phyloP scores from a whole-genome alignment of 2,888 invertebrate genomes.

The Cerastoderma edule region DNA sequence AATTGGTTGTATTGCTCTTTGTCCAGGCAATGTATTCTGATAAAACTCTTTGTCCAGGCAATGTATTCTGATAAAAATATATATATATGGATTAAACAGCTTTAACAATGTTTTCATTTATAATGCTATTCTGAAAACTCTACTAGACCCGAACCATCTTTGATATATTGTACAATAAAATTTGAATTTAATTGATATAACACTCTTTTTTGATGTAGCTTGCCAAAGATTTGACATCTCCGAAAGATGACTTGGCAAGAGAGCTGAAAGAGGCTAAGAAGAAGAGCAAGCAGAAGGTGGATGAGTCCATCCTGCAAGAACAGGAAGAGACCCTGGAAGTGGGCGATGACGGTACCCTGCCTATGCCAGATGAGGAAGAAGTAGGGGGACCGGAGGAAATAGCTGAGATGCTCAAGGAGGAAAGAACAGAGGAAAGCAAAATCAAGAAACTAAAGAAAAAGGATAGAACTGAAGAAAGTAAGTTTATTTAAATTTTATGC shows the following conservation, averaged over 20 bases:
- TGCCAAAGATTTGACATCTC: constrained; percentile 70
- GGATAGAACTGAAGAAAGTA: constrained; percentile 62
- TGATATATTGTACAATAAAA: too few relatives aligned
- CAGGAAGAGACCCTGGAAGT: constrained; percentile 57
- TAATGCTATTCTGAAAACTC: too few relatives aligned
- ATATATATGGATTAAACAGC: too few relatives aligned
- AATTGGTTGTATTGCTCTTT: too few relatives aligned
- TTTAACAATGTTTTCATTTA: too few relatives aligned
- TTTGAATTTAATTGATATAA: too few relatives aligned
- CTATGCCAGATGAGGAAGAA: constrained; percentile 69
- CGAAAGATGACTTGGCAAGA: constrained; percentile 76
- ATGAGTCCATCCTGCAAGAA: constrained; percentile 70
- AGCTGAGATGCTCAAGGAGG: constrained; percentile 41
- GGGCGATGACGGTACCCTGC: constrained; percentile 70
- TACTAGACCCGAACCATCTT: too few relatives aligned
- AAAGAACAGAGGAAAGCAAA: constrained; percentile 10
- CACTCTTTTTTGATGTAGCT: constrained; percentile 67
- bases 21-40: too few relatives aligned
- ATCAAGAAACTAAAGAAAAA: constrained; percentile 55
- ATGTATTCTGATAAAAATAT: too few relatives aligned
- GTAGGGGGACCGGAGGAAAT: constrained; percentile 41
- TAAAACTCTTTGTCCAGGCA: too few relatives aligned
- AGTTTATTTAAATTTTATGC: constrained; percentile 21
- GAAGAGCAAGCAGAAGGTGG: constrained; percentile 72
- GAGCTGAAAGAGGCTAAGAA: constrained; percentile 74